Conservation (phyloP, 2,113 vertebrate species). For the Dipodomys spectabilis region DNA sequence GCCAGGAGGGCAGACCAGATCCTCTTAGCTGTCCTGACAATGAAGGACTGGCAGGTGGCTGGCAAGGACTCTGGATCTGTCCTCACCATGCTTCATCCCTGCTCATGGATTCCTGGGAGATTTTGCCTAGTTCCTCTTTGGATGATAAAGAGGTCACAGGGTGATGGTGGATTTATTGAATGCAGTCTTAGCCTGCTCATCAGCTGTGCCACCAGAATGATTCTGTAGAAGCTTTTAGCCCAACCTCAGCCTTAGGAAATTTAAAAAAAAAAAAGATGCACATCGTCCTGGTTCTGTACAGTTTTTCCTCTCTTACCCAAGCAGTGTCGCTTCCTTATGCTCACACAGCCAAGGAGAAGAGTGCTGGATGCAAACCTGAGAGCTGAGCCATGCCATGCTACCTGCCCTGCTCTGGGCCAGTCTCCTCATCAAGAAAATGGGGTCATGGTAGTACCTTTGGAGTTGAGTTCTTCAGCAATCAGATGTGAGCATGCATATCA, state of each 20-base stretch:
- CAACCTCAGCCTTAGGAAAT: not conserved
- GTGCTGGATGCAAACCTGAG: not conserved
- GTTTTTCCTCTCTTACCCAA: not conserved
- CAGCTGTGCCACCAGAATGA: not conserved
- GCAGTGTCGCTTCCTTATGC: not conserved
- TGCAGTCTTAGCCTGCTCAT: not conserved
- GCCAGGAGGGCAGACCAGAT: not conserved
- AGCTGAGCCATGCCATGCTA: not conserved
- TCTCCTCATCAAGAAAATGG: not conserved
- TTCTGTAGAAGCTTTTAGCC: not conserved
- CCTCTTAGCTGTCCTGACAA: not conserved
- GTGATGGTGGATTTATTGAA: not conserved
- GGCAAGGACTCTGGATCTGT: not conserved
- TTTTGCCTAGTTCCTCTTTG: not conserved
- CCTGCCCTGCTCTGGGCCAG: not conserved
- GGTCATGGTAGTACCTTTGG: rapidly evolving
- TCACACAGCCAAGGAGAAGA: not conserved
- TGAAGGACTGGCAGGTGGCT: not conserved
- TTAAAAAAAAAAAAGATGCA: not conserved
- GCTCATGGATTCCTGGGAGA: not conserved
- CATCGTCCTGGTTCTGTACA: not conserved
- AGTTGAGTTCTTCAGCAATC: not conserved
- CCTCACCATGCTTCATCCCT: not conserved
- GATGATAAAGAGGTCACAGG: not conserved
- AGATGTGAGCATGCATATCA: not conserved